Base-by-base conservation (phyloP, 2,113 vertebrate species). In the Misgurnus mizolepis region DNA sequence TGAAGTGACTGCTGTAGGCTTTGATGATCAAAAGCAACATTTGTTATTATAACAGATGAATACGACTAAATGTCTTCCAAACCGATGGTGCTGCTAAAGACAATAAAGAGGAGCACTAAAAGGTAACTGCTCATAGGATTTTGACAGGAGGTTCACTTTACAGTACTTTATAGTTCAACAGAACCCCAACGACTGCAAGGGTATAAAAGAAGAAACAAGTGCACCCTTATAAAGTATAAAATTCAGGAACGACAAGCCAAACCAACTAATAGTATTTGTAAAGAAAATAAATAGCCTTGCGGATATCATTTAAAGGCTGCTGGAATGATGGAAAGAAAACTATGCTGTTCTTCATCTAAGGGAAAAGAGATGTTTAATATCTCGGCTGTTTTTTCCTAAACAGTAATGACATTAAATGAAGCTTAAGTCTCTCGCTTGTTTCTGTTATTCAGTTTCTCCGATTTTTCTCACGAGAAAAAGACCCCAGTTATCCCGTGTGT, bases 1-100 rank as follows among this genome's bases (percentile, higher is more conserved):
- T 58, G 69, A 41, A 41, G 69, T 56, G 50, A 72, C 12, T 58
- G 39, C 8, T 41, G 53, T n/a, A 56, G 17, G 17, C 69, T 58
- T 41, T 18, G 34, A 72, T 72, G 69, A 58, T 72, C 69, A 43
- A 58, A 72, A n/a, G 69, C 53, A 70, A 39, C 14, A 71, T 56
- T 56, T 71, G 50, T 40, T 70, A 70, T 70, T 10, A 55, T 55
- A 39, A 70, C 22, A 10, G 47, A 41, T 41, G 34, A 58, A 43
- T 72, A 53, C 8, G 34, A 56, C 69, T 41, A 41, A 72, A 72
- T 41, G 34, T 18, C 41, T 41, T 39, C 17, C 17, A 72, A 34
- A 72, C 69, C 41, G 53, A 72, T 72, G 69, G 10, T 72, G 17
- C 53, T 72, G 69, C 22, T 22, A 22, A 22, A 22, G 22, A 58